phyloP scores from a whole-genome alignment of 1,140 invertebrate genomes.

The Heliconius congener region DNA sequence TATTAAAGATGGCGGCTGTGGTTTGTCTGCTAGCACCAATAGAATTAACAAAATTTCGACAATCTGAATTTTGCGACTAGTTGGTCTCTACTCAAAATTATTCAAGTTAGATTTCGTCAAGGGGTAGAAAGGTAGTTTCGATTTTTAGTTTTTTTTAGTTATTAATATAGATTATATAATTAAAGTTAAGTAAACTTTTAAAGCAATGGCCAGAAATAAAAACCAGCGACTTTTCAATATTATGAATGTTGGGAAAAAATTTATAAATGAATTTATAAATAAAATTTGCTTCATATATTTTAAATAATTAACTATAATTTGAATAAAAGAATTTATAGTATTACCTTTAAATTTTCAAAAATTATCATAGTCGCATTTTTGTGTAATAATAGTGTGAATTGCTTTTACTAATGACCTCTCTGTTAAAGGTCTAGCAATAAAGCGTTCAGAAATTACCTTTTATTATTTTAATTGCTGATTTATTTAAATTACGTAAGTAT shows the following conservation, averaged over 20 bases:
- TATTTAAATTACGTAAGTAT: not conserved
- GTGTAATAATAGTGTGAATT: not conserved
- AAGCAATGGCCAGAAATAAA: too few species aligned
- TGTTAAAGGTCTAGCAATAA: constrained; percentile 5
- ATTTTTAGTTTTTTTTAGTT: too few species aligned
- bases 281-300: not conserved
- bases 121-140: too few species aligned
- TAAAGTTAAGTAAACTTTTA: too few species aligned
- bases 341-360: not conserved
- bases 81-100: too few species aligned
- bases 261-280: not conserved
- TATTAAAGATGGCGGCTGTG: not conserved
- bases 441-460: not conserved
- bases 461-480: not conserved
- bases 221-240: not conserved
- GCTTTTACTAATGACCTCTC: not conserved
- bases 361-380: not conserved
- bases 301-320: not conserved
- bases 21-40: too few species aligned
- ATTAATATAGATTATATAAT: too few species aligned
- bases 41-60: too few species aligned
- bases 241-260: not conserved
- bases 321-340: not conserved
- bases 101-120: too few species aligned
- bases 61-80: too few species aligned